Evolutionary conservation across 1,140 invertebrate genomes (phyloP).

Genomic region (Sitophilus oryzae): DNA sequence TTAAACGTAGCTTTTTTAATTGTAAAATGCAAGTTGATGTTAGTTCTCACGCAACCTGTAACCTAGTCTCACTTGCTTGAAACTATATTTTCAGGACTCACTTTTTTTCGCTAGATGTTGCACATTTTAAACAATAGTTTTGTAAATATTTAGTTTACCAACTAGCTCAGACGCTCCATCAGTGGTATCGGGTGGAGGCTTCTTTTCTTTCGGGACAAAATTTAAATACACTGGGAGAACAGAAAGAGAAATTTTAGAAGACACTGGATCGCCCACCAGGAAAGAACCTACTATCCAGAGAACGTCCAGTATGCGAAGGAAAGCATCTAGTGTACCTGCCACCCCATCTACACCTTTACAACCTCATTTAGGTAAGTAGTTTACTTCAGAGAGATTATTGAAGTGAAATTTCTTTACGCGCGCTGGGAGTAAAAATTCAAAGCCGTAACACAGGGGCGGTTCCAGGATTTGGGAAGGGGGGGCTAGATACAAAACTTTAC

Average conservation of each 20-base stretch:
- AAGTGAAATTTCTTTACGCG: too few species aligned
- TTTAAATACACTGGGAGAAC: conserved; percentile 87
- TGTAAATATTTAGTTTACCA: conserved; percentile 58
- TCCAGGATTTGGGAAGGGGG: too few species aligned
- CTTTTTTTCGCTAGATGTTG: too few species aligned
- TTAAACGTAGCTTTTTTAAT: too few species aligned
- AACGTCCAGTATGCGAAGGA: conserved; percentile 59
- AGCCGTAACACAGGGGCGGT: too few species aligned
- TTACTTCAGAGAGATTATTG: background rate
- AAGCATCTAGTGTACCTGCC: conserved; percentile 76
- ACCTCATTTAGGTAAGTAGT: conserved; percentile 50
- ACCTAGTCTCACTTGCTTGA: too few species aligned
- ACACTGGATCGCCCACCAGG: conserved; percentile 51
- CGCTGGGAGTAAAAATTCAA: too few species aligned
- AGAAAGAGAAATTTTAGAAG: conserved; percentile 79
- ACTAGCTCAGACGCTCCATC: conserved; percentile 79
- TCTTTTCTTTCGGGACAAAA: conserved; percentile 91
- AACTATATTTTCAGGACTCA: too few species aligned
- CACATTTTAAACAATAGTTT: conserved; percentile 18
- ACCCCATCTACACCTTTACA: conserved; percentile 75
- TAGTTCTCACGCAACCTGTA: too few species aligned
- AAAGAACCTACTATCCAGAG: conserved; percentile 56
- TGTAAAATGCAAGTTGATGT: too few species aligned
- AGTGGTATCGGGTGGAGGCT: conserved; percentile 84
- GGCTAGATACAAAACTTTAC: too few species aligned